A percentile compares a stretch with the other conserved stretches of the same genome.
These are phyloP conservation scores for Thereva nobilitata DNA, from an alignment of 2,888 invertebrate species.

Conservation along the genomic window DNA sequence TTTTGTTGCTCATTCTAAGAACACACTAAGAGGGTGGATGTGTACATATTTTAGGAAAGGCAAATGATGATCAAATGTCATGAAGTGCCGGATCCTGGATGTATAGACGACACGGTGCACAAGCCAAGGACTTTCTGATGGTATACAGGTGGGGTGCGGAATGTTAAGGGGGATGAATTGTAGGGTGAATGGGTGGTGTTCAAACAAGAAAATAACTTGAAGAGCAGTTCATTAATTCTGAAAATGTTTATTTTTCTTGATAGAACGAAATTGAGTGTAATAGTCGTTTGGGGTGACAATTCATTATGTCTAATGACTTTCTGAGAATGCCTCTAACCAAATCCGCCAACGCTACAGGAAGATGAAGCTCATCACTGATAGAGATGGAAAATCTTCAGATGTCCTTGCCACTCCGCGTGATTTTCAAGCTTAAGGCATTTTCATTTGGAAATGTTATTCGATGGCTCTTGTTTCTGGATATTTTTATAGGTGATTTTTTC, in stretches of 20 bases:
- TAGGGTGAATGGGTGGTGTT: neutral
- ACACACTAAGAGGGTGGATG: slow-evolving; percentile 1
- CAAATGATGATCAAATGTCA: slow-evolving; percentile 30
- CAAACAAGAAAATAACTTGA: slow-evolving; percentile 31
- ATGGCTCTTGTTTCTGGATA: too few species aligned
- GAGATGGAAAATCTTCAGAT: slow-evolving; percentile 22
- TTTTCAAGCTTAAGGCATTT: slow-evolving; percentile 16
- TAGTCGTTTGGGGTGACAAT: slow-evolving; percentile 35
- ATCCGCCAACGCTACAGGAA: slow-evolving; percentile 10
- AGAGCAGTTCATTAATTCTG: slow-evolving; percentile 35
- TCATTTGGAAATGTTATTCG: slow-evolving; percentile 9
- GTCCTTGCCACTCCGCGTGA: slow-evolving; percentile 13
- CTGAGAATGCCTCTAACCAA: slow-evolving; percentile 12
- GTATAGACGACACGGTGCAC: neutral
- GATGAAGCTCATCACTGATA: neutral
- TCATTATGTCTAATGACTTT: slow-evolving; percentile 34
- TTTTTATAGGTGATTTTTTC: too few species aligned
- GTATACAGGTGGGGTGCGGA: too few species aligned
- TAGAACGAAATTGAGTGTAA: slow-evolving; percentile 35
- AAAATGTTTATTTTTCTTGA: slow-evolving; percentile 35
- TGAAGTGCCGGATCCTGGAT: slow-evolving; percentile 3
- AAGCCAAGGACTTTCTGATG: too few species aligned
- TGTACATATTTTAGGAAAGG: slow-evolving; percentile 11
- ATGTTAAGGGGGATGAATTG: neutral
- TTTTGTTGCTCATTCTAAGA: slow-evolving; percentile 9